Percentiles rank a stretch among this genome's conserved stretches.
Evolutionary conservation across 2,888 invertebrate genomes (phyloP).

Genomic region (Phalera bucephala): DNA sequence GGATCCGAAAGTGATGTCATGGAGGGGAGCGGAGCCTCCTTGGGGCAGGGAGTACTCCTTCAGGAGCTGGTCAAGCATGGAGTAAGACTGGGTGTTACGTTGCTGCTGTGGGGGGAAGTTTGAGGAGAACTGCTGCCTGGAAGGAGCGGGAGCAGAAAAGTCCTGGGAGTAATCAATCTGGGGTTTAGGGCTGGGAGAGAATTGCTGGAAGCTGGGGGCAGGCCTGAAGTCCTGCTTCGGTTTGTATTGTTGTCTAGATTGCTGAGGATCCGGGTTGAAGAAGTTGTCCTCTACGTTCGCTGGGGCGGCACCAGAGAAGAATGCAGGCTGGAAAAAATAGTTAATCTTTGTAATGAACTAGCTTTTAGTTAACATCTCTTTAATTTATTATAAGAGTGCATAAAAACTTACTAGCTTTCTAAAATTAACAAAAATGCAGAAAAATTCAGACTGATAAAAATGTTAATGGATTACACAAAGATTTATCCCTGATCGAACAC

Average conservation of each 20-base stretch:
- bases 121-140: slow-evolving; percentile 32
- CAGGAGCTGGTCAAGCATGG: slow-evolving; percentile 89
- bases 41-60: slow-evolving; percentile 91
- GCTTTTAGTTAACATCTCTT: too few relatives aligned
- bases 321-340: slow-evolving; percentile 62
- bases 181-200: slow-evolving; percentile 30
- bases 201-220: slow-evolving; percentile 42
- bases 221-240: slow-evolving; percentile 66
- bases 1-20: slow-evolving; percentile 93
- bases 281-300: slow-evolving; percentile 52
- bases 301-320: slow-evolving; percentile 73
- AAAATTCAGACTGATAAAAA: too few relatives aligned
- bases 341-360: too few relatives aligned
- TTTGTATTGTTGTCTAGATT: slow-evolving; percentile 49
- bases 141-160: slow-evolving; percentile 7
- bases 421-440: too few relatives aligned
- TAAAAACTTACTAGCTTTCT: too few relatives aligned
- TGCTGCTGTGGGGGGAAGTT: slow-evolving; percentile 38
- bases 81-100: slow-evolving; percentile 55
- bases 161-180: slow-evolving; percentile 50
- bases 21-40: slow-evolving; percentile 86
- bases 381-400: too few relatives aligned
- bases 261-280: slow-evolving; percentile 63
- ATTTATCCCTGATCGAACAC: too few relatives aligned
- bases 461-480: too few relatives aligned